Evolutionary conservation across 2,888 invertebrate genomes (phyloP), one percentile per base, ranked within the genome.

Genomic region (Meteorus colon): DNA sequence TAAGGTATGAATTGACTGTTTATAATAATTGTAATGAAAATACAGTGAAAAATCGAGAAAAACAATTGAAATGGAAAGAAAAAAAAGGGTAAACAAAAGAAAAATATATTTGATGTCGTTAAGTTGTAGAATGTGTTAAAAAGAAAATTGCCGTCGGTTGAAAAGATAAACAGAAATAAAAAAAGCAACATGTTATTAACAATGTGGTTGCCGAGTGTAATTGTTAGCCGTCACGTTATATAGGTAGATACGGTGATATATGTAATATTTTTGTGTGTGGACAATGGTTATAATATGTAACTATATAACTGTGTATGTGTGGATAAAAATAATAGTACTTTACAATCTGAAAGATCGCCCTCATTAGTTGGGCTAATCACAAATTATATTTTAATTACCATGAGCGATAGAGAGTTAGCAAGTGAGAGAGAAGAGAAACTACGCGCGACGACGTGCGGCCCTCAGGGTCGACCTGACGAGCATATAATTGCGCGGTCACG

Each of bases 381-480:
- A 84, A 86, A 85, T 85, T 86, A 84, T 85, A 84, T 85, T 85
- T 86, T 85, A 86, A 86, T 85, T 85, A 83, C 81, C 77, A 78
- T 55, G 66, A 77, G 77, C 83, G 82, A 84, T 85, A 82, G 73
- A 81, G 80, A 79, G 73, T 75, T 73, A n/a, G 8, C 34, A 34
- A 34, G 16, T 29, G 14, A 14, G 27, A 29, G 29, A 6, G 27
- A 24, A 14, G 8, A 60, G 19, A 24, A 27, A 29, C 27, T 14
- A 10, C 45, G 27, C 41, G 16, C 19, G 48, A 31, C 27, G 69
- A 55, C 55, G 51, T 34, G 37, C 37, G 29, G 76, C 75, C 80
- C 79, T 75, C 74, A 77, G 78, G 80, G 77, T 80, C 75, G 73
- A 78, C 78, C 71, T 77, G 80, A 81, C 81, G 82, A 83, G 82